These are phyloP conservation scores for Dendrolimus kikuchii DNA, from an alignment of 1,140 invertebrate species.

Conservation along the genomic window DNA sequence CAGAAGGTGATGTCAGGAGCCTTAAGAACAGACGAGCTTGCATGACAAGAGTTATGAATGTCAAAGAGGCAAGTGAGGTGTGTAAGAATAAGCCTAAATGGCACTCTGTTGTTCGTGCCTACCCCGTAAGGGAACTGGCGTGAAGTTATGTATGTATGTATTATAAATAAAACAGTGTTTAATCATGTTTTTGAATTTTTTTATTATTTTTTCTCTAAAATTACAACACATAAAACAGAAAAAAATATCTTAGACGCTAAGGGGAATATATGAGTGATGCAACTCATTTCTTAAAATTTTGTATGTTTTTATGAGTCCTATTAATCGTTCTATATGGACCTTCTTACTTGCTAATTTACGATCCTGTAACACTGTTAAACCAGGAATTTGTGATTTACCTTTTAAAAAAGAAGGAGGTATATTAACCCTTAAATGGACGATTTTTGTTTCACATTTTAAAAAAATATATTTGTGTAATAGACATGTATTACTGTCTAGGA, in stretches of 20 bases:
- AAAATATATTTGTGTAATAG: slow-evolving; percentile 33
- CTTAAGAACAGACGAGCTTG: too few species aligned
- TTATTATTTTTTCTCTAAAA: slow-evolving; percentile 15
- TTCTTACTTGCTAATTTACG: background rate
- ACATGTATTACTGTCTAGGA: slow-evolving; percentile 29
- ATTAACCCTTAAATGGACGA: slow-evolving; percentile 7
- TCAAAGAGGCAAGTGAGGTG: too few species aligned
- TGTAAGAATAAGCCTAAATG: too few species aligned
- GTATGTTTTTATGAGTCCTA: background rate
- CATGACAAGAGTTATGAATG: too few species aligned
- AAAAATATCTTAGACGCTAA: slow-evolving; percentile 14
- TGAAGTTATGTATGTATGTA: too few species aligned
- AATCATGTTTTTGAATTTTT: slow-evolving; percentile 1
- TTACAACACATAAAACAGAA: slow-evolving; percentile 17
- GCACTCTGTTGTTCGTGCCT: too few species aligned
- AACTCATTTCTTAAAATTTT: background rate
- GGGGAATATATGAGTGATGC: slow-evolving; percentile 2
- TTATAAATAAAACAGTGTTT: slow-evolving; percentile 1
- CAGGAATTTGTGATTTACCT: slow-evolving; percentile 15
- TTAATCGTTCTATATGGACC: background rate
- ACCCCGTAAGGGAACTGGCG: too few species aligned
- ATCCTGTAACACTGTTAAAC: background rate
- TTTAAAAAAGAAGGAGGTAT: slow-evolving; percentile 14
- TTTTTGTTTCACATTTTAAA: slow-evolving; percentile 24
- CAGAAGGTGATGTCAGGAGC: too few species aligned